Evolutionary conservation across 2,797 vertebrate species (phyloP), one percentile per base, ranked within the genome.

Genomic region (Microctenopoma steveboyesi): DNA sequence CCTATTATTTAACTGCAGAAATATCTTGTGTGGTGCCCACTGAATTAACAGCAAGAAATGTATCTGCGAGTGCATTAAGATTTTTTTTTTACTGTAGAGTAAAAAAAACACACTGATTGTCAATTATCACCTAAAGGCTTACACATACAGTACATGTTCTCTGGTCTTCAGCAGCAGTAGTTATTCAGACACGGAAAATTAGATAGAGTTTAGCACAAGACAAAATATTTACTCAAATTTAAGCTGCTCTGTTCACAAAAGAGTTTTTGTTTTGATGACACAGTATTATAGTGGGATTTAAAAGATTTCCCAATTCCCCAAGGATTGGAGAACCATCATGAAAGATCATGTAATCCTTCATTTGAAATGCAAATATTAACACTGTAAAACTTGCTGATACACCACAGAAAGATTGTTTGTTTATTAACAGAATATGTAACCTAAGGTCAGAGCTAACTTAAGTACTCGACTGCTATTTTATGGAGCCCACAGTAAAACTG

Each of bases 111-210:
- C 12, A 33, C 13, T 54, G 7, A 63, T 53, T 40, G 45, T 50
- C 52, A 73, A 76, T 40, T 63, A 56, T 43, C 18, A 37, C 46
- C 37, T 15, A 51, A 30, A 71, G 53, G 66, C 69, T 51, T 57
- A 71, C 47, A 69, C 47, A 64, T 54, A 79, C 71, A 59, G 30
- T 33, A 33, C 30, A 7, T 33, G 30, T 8, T 8, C 33, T 6
- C 68, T 76, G 72, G 77, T 75, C 68, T 80, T 69, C 52, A 40
- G 65, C 52, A 40, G 65, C 72, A 72, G 69, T 42, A 52, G 53
- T 9, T 35, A 33, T 33, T 33, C 30, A 33, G 30, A 33, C 30
- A 33, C 30, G 5, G 5, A 8, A 39, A 40, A 27, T 62, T 47
- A n/a, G 42, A 69, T 30, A 1, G 14, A 14, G 25, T 35, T 27